Base-by-base conservation (phyloP, 2,888 invertebrate genomes). In the Aplocera efformata region DNA sequence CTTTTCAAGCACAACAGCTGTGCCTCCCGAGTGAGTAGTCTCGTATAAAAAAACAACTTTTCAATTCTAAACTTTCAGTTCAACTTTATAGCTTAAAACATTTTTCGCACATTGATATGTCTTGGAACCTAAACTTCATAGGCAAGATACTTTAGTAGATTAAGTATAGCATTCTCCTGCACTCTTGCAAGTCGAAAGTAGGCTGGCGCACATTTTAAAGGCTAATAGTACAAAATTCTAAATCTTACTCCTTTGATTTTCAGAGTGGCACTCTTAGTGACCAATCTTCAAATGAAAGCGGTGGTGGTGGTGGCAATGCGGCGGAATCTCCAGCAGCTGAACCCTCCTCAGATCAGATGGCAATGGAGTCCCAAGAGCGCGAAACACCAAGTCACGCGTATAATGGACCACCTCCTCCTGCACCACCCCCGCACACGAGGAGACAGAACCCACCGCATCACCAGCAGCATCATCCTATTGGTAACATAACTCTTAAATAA, bases 371-470 rank as follows among this genome's bases (percentile, higher is more conserved):
- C 6, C 83, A 90, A 8, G 93, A 93, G 48, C 90, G 93, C 55
- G 91, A 92, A 57, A 73, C 79, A 0, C 84, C 80, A 1, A 89
- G 79, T 67, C 90, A 81, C 66, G 83, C 81, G 62, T 83, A 89
- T 73, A 89, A 77, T 54, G 90, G 73, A 55, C 90, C 71, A 45
- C 90, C 90, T 1, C 89, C 89, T 0, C 91, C 88, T 0, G 90
- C 89, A 1, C 92, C 92, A 34, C 91, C 92, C 1, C 91, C 91
- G 0, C 94, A 94, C 54, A 94, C 94, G 58, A 92, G 94, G 58
- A 92, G 94, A 11, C 94, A 93, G 32, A 92, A 91, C 42, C 93
- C 90, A 46, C 90, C 91, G 25, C 91, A 92, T 50, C 91, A 91
- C 34, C 94, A 94, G 66, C 72, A 76, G 41, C 84, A 88, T 67